Conservation (phyloP, 2,888 invertebrate species). For the Byasa hedistus region DNA sequence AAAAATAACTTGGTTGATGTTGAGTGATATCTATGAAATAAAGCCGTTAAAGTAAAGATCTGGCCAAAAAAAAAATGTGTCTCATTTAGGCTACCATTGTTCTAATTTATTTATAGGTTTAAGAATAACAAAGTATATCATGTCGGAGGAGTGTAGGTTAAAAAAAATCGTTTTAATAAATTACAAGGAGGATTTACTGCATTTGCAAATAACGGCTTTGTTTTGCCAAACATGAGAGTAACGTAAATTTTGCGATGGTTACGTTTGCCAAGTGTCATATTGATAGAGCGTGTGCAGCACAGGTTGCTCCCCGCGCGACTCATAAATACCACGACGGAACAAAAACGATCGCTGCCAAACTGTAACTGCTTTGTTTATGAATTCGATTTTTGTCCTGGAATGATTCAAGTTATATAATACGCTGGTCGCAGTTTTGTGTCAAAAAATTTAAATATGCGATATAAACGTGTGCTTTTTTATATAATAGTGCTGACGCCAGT, state of each 20-base stretch:
- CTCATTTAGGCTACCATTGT: no score
- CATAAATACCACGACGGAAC: constrained; percentile 55
- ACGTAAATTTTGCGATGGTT: constrained; percentile 39
- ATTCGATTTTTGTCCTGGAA: constrained; percentile 55
- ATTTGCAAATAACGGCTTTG: not conserved
- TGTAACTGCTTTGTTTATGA: constrained; percentile 71
- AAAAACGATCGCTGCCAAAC: constrained; percentile 71
- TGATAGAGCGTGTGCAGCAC: constrained; percentile 39
- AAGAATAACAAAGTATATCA: no score
- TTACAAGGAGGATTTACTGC: not conserved
- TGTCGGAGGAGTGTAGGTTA: no score
- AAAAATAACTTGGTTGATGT: no score
- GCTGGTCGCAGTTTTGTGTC: not conserved
- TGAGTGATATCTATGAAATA: no score
- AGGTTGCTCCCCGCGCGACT: constrained; percentile 45
- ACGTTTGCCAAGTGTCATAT: constrained; percentile 43
- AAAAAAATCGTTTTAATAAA: not conserved
- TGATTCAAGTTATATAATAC: constrained; percentile 21
- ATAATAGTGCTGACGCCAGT: no score
- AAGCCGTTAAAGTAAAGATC: no score
- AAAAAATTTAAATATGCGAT: not conserved
- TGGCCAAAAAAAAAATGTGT: no score
- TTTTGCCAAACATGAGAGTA: constrained; percentile 31
- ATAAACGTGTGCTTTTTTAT: no score
- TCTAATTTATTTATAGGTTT: no score